Evolutionary conservation across 2,797 vertebrate species (phyloP).

Genomic region (Hoplostethus mediterraneus): DNA sequence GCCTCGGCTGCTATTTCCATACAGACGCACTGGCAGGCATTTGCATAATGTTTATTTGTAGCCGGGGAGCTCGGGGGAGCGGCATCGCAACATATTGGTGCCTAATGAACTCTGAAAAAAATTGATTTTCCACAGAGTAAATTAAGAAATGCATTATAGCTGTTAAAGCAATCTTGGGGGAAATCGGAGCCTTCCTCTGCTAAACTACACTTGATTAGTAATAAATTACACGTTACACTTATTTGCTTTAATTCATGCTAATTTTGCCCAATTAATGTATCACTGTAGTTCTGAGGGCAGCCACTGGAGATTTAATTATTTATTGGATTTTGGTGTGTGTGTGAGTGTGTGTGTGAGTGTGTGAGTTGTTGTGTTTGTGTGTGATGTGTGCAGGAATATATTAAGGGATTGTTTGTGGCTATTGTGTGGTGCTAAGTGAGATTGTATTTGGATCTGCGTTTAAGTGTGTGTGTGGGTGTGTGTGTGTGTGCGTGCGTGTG

Average conservation of each 20-base stretch:
- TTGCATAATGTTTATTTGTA: conserved; percentile 98
- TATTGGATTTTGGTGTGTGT: conserved; percentile 91
- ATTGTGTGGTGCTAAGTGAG: conserved; percentile 6
- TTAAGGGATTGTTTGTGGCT: conserved; percentile 35
- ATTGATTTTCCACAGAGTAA: conserved; percentile 99
- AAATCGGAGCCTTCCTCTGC: conserved; percentile 97
- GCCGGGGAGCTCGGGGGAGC: conserved; percentile 93
- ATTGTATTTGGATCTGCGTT: conserved; percentile 24
- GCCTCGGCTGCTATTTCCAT: conserved; percentile 98
- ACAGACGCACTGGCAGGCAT: conserved; percentile 93
- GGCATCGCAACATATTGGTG: conserved; percentile 99
- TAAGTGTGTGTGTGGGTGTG: conserved; percentile 11
- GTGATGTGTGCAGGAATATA: conserved; percentile 33
- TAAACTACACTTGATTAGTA: conserved; percentile 99
- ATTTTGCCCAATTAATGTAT: conserved; percentile 99
- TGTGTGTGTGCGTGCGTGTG: conserved; percentile 6
- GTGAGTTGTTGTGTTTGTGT: conserved; percentile 56
- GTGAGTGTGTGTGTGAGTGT: conserved; percentile 77
- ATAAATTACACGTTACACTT: conserved; percentile 99
- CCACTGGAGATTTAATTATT: conserved; percentile 99
- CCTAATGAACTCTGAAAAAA: conserved; percentile 99
- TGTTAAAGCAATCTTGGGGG: conserved; percentile 99
- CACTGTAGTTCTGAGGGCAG: conserved; percentile 97
- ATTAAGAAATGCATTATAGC: conserved; percentile 99
- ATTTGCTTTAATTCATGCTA: conserved; percentile 99